Conservation (phyloP, 2,797 vertebrate genomes). For the Rallus crepitans region DNA sequence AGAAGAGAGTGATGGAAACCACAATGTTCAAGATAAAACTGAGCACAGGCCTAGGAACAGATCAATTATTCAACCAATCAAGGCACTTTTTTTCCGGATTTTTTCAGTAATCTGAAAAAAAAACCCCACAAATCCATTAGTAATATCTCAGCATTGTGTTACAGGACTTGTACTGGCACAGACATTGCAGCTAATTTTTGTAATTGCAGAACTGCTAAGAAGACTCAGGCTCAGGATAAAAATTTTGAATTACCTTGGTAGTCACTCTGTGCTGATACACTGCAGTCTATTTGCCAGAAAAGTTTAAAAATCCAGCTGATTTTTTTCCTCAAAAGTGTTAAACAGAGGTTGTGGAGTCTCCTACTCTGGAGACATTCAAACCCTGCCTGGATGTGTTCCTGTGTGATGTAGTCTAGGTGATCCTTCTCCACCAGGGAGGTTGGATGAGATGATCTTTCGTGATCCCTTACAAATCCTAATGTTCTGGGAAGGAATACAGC, state of each 20-base stretch:
- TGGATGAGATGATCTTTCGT: too few species aligned
- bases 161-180: neutral
- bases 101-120: neutral
- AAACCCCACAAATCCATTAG: fast-evolving
- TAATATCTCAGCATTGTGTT: neutral
- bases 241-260: neutral
- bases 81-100: too few species aligned
- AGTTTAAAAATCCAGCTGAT: neutral
- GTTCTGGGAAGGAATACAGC: neutral
- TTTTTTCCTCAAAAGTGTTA: neutral
- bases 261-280: neutral
- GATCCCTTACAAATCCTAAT: too few species aligned
- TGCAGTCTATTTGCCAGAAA: neutral
- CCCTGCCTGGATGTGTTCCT: too few species aligned
- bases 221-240: neutral
- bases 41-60: neutral
- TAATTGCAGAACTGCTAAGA: neutral
- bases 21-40: neutral
- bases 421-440: too few species aligned
- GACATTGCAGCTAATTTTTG: neutral
- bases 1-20: neutral
- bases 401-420: too few species aligned
- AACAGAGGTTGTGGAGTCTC: too few species aligned
- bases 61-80: neutral
- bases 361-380: too few species aligned